Base-by-base conservation (phyloP, 2,113 vertebrate species). In the Athene cunicularia region DNA sequence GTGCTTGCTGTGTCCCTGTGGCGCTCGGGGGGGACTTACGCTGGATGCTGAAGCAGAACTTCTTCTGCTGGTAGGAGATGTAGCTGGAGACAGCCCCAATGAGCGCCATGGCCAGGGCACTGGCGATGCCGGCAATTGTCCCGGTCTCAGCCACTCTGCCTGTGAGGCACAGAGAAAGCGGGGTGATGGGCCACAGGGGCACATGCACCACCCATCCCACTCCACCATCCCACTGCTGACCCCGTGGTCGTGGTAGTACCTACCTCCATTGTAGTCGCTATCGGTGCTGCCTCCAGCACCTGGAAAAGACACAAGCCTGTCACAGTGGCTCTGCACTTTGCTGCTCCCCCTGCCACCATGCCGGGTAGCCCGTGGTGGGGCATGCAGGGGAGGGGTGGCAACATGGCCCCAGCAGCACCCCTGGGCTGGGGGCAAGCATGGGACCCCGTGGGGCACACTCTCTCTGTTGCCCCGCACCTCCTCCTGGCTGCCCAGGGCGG, bases 1-100 rank as follows among this genome's bases (percentile, higher is more conserved):
- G n/a, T 30, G 60, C 50, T 41, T 18, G 28, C 27, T 26, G 60
- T 3, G 14, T 11, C 43, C n/a, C 11, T 0, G 5, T 4, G 20
- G 15, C 0, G 7, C 35, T 30, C 0, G 4, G 45, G 18, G 9
- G 1, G 9, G 16, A 88, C 96, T 97, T 67, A 99, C 99, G 99
- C 72, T 99, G 99, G 91, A 99, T 98, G 91, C 99, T 97, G 97
- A 99, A 99, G 98, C 99, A 99, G 56, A 99, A 98, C 96, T 99
- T 99, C 98, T 99, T 99, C 97, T 99, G 99, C 98, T 99, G 99
- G 97, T 99, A 99, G 76, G 99, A 99, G 96, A 99, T 99, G 96
- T 99, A 99, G 97, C 99, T 99, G 98, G 96, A 98, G 63, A 99
- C 95, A 0, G 99, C 99, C 4, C 99, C 99, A 2, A 99, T 97